Evolutionary conservation across 2,797 vertebrate species (phyloP).

Genomic region (Malacoraja senta): DNA sequence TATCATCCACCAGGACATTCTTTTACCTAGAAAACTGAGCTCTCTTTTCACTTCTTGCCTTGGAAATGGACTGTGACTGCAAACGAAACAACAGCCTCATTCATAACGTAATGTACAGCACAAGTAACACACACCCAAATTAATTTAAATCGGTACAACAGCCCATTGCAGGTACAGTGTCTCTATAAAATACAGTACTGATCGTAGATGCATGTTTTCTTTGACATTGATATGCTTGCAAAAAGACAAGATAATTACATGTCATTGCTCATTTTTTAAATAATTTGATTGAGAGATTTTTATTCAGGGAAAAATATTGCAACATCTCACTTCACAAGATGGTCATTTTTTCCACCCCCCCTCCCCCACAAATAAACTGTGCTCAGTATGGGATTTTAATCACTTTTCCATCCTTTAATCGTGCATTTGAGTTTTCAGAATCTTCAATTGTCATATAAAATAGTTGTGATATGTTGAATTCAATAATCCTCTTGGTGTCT

Average conservation of each 20-base stretch:
- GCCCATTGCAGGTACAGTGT: not conserved
- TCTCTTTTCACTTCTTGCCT: constrained; percentile 20
- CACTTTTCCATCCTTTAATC: not conserved
- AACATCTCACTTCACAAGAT: not conserved
- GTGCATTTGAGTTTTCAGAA: not conserved
- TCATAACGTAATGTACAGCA: constrained; percentile 18
- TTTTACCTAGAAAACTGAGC: constrained; percentile 28
- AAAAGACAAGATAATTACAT: constrained; percentile 5
- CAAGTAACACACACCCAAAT: not conserved
- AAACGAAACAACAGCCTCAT: constrained; percentile 18
- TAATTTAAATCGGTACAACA: not conserved
- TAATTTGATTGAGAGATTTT: not conserved
- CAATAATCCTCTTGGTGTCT: not conserved
- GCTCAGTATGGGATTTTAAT: not conserved
- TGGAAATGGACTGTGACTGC: constrained; percentile 10
- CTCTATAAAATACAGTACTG: not conserved
- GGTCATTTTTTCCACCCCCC: not conserved
- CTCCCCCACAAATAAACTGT: too few relatives aligned
- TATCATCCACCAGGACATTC: constrained; percentile 18
- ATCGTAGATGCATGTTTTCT: not conserved
- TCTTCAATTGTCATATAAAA: not conserved
- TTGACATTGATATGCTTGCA: not conserved
- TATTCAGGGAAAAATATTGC: not conserved
- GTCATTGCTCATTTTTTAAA: not conserved
- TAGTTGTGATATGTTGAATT: not conserved